Evolutionary conservation across 2,113 vertebrate genomes (phyloP), one percentile per base, ranked within the genome.

Genomic region (Oryzias curvinotus): DNA sequence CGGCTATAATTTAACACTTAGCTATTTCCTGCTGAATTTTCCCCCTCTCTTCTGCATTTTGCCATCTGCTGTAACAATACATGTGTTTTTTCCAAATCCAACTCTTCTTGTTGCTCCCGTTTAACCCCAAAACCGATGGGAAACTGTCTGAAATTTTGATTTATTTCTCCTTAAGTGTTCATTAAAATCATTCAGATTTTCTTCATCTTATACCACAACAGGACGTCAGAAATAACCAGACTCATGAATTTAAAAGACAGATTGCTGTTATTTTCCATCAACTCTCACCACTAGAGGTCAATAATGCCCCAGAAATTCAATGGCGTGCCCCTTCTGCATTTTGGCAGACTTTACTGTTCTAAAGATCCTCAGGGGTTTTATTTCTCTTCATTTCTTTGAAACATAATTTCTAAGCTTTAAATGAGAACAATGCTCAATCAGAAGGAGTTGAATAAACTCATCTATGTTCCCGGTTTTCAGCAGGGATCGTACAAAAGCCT

Each of bases 281-380:
- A 12, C 0, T 0, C 17, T 50, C 3, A 44, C 85, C 89, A 81
- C 87, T 78, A 90, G 89, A 88, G 86, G 86, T 77, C 89, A 89
- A 83, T 88, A 66, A 85, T 77, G 68, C 68, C 79, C 57, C 69
- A 79, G 52, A 53, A 70, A 73, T 69, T 47, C 28, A 5, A 50
- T 15, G 18, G 42, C 1, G 42, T 25, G 60, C 21, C 10, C 16
- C 25, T 17, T 5, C 25, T 10, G 4, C 30, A 18, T 36, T 18
- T 23, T 5, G 45, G 46, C 4, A 53, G 19, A 10, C 16, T 62
- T 51, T 42, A 17, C 15, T 51, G 42, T 30, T 12, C 17, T 26
- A 5, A 43, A 42, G 50, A 50, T 21, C 36, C 7, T 57, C 21
- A 23, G 5, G 44, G 48, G 30, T 26, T 19, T 23, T 12, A 18